phyloP scores from a whole-genome alignment of 2,113 vertebrate species.

The Natator depressus region DNA sequence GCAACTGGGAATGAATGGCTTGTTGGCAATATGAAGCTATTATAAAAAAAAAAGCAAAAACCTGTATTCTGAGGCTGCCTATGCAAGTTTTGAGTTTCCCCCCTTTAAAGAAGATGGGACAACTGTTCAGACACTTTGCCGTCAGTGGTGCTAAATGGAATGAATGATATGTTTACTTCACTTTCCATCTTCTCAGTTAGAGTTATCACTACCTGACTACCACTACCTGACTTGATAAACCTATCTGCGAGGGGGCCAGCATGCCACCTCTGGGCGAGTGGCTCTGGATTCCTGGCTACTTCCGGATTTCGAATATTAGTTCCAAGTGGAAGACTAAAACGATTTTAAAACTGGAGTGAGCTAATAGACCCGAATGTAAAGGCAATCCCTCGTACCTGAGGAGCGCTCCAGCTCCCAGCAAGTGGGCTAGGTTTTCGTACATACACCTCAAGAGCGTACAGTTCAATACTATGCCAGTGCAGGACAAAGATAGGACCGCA shows the following conservation, averaged over 20 bases:
- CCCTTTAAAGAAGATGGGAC: not conserved
- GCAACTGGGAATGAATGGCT: rapidly evolving
- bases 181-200: not conserved
- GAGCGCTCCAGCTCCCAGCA: not conserved
- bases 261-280: not conserved
- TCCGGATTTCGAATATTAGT: not conserved
- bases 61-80: not conserved
- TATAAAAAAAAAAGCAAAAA: not conserved
- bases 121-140: not conserved
- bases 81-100: not conserved
- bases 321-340: not conserved
- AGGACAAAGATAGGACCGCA: not conserved
- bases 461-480: not conserved
- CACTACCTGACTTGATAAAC: not conserved
- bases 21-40: rapidly evolving
- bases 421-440: not conserved
- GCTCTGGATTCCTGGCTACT: not conserved
- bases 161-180: not conserved
- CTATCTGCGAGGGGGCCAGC: not conserved
- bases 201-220: not conserved
- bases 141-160: not conserved
- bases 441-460: not conserved
- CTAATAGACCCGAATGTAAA: not conserved
- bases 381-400: not conserved
- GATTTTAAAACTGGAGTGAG: not conserved